Evolutionary conservation across 2,888 invertebrate species (phyloP), one percentile per base, ranked within the genome.

Genomic region (Noctua comes): DNA sequence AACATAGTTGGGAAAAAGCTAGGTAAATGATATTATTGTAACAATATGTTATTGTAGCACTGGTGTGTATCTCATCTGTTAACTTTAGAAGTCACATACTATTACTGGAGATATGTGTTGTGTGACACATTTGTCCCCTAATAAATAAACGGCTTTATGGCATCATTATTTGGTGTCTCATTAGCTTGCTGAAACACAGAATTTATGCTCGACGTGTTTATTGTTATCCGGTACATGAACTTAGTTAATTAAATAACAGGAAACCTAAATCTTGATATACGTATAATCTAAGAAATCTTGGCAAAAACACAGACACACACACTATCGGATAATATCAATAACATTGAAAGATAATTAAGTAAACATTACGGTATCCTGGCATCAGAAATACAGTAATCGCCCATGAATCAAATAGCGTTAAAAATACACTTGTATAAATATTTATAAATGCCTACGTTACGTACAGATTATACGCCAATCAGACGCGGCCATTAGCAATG

Each of bases 391-490:
- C 36, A 43, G 27, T 51, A 79, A 81, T 57, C 11, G 24, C 5
- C 16, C 18, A 36, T 68, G 24, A 82, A 43, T 59, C 13, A 18
- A 3, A 54, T 13, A 31, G 18, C 43, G 18, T 66, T 51, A 13
- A 66, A 62, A 62, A 31, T 36, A 57, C 10, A 72, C 27, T n/a
- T 73, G n/a, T 69, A 54, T 43, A 68, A 59, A 71, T 62, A 74
- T 74, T 71, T n/a, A 73, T 73, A 43, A 36, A 79, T 68, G 24
- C 43, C 51, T 43, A 36, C 57, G 51, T 59, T 73, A 83, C 69
- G 46, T 69, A 73, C n/a, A 86, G 31, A 83, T 77, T 62, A 74
- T 70, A 27, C 68, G 64, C 48, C 71, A 76, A 70, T 86, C 74
- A 68, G 71, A 72, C 76, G 54, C 16, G 24, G 43, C 66, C 18